phyloP scores from a whole-genome alignment of 2,888 invertebrate genomes.

The Reticulitermes lucifugus region DNA sequence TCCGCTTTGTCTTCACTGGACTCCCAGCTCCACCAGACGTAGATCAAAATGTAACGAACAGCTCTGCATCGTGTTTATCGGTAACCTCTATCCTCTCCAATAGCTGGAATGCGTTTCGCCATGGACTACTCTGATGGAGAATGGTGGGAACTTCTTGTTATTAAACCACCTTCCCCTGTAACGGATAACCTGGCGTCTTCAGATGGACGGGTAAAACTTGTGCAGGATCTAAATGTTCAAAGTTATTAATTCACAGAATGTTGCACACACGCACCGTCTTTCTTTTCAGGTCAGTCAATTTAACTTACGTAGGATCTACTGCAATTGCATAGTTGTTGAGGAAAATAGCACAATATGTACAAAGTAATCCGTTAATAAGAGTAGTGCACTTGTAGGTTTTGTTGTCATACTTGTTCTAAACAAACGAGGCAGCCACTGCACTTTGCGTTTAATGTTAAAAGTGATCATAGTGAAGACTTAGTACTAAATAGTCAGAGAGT shows the following conservation, averaged over 20 bases:
- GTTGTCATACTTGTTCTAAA: no score
- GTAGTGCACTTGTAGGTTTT: no score
- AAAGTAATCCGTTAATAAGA: no score
- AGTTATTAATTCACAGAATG: not conserved
- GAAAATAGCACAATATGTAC: no score
- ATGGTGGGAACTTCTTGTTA: constrained; percentile 4
- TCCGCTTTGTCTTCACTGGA: not conserved
- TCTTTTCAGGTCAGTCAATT: not conserved
- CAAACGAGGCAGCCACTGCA: no score
- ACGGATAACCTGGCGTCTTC: constrained; percentile 70
- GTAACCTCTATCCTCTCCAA: not conserved
- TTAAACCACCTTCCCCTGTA: not conserved
- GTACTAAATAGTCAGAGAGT: no score
- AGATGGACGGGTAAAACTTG: constrained; percentile 70
- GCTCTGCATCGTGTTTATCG: no score
- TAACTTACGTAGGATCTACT: not conserved
- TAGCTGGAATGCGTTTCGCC: not conserved
- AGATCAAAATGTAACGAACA: no score
- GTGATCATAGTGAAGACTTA: no score
- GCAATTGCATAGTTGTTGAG: not conserved
- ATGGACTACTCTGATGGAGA: constrained; percentile 7
- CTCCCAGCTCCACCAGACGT: not conserved
- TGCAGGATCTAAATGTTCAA: not conserved
- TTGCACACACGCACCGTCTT: not conserved
- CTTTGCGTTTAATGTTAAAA: no score